A percentile compares a stretch with the other conserved stretches of the same genome.
Conservation (phyloP, 2,113 vertebrate species). For the Bubo blakistoni region DNA sequence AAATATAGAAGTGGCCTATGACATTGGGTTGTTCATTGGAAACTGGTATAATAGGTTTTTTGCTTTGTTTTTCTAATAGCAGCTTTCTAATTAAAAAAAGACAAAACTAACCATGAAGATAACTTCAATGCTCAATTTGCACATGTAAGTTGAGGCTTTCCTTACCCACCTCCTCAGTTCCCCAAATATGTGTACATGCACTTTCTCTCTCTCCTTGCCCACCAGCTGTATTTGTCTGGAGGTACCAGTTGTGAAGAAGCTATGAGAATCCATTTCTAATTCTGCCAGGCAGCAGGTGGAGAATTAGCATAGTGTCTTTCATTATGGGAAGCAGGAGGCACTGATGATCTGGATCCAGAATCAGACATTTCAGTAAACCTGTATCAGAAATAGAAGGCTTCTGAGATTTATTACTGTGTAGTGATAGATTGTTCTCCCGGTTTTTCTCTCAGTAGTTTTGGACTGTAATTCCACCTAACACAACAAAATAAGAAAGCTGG, state of each 20-base stretch:
- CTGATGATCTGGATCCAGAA: background rate
- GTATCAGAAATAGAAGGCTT: background rate
- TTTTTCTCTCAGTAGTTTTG: background rate
- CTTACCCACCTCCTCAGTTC: background rate
- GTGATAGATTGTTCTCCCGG: background rate
- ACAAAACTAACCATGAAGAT: background rate
- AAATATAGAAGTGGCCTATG: background rate
- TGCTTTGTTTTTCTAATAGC: background rate
- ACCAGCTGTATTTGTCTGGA: background rate
- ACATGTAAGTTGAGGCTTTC: background rate
- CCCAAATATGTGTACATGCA: background rate
- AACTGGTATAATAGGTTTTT: background rate
- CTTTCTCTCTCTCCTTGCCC: background rate
- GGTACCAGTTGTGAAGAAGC: background rate
- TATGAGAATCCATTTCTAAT: background rate
- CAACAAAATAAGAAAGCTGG: background rate
- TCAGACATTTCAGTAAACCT: background rate
- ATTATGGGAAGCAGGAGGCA: background rate
- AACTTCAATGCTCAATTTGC: background rate
- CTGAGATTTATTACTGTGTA: background rate
- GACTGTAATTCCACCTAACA: background rate
- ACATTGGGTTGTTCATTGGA: background rate
- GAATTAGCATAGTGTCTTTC: constrained; percentile 16
- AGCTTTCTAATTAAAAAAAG: background rate
- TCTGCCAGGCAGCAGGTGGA: background rate